Percentiles rank a stretch among this genome's conserved stretches.
Evolutionary conservation across 2,888 invertebrate genomes (phyloP).

Genomic region (Emmelina monodactyla): DNA sequence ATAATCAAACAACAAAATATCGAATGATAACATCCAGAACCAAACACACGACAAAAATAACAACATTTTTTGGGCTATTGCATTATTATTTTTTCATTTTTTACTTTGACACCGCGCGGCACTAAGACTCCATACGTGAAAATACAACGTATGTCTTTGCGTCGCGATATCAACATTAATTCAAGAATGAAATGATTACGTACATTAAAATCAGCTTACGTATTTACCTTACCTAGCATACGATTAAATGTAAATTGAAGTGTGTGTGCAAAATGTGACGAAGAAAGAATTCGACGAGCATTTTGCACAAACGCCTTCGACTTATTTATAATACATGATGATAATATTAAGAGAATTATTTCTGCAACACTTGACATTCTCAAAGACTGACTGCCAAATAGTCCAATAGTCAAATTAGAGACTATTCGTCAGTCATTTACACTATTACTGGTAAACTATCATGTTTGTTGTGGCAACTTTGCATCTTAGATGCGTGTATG

Average conservation of each 20-base stretch:
- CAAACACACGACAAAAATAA: constrained; percentile 42
- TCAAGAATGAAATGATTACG: constrained; percentile 61
- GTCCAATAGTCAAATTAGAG: constrained; percentile 16
- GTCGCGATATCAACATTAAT: constrained; percentile 43
- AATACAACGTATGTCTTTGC: constrained; percentile 15
- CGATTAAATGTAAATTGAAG: constrained; percentile 45
- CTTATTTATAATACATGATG: constrained; percentile 59
- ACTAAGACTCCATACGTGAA: constrained; percentile 16
- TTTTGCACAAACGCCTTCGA: constrained; percentile 10
- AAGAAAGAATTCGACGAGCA: background rate
- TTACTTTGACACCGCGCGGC: constrained; percentile 34
- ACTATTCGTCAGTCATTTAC: constrained; percentile 15
- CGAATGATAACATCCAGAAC: constrained; percentile 30
- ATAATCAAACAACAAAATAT: constrained; percentile 24
- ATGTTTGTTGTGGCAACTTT: constrained; percentile 44
- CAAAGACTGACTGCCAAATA: constrained; percentile 26
- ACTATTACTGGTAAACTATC: constrained; percentile 2
- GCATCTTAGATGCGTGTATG: constrained; percentile 28
- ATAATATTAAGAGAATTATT: constrained; percentile 61
- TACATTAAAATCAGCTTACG: constrained; percentile 64
- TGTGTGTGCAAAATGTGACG: constrained; percentile 29
- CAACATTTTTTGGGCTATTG: constrained; percentile 63
- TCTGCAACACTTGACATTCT: constrained; percentile 66
- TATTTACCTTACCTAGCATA: constrained; percentile 58
- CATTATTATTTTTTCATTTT: constrained; percentile 49